Evolutionary conservation across 2,888 invertebrate species (phyloP), one percentile per base, ranked within the genome.

Genomic region (Tolmerus cingulatus): DNA sequence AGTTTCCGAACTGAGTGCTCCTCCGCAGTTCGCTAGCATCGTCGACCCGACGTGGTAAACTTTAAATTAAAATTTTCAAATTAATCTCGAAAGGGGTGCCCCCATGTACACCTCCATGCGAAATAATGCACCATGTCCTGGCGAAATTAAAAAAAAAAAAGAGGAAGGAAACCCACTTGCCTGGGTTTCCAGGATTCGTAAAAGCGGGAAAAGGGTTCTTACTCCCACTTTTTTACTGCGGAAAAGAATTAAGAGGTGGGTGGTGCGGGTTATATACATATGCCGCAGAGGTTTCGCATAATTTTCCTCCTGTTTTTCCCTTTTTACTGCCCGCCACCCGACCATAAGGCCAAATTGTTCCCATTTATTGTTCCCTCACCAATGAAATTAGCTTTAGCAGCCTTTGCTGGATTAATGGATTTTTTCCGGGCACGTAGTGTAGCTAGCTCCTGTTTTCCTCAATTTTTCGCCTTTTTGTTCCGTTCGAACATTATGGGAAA

Each of bases 381-480:
- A 79, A 51, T 79, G 79, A 79, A 79, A 79, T 79, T 79, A 79
- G 79, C 79, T 79, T 40, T 23, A 23, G 27, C n/a, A 16, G 79
- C 51, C 27, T 79, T 40, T 78, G 5, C 30, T n/a, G 51, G 51
- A 51, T 19, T 79, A 51, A 27, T 79, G 79, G 27, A 27, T 46
- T 79, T 79, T 77, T 46, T 23, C 43, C 16, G 43, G 14, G 14
- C 16, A 4, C 14, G 43, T 14, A 46, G 43, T 46, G 16, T 46
- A 46, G 9, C 12, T 34, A 34, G 43, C 14, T 46, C 14, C 43
- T 16, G 51, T 66, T 66, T 66, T 27, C 12, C 66, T 27, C 27
- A 0, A 19, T 9, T 66, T 66, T 66, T 66, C 27, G 9, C 66
- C 66, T 27, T 23, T 66, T 66, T 23, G 19, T 27, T 66, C 23